Base-by-base conservation (phyloP, 2,888 invertebrate species). In the Adelognathus sp. region DNA sequence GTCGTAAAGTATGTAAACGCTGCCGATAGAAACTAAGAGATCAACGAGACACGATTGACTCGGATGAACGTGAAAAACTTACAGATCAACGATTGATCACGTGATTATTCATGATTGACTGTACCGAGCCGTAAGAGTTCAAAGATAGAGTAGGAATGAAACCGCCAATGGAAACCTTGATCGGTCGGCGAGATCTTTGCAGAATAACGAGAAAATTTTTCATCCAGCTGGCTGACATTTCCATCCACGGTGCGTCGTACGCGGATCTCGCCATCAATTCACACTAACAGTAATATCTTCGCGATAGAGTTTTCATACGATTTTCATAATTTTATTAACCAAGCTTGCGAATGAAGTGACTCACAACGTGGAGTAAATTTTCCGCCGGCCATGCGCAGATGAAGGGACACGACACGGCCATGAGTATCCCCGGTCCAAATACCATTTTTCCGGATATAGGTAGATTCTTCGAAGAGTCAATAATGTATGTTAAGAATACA, bases 321-420 rank as follows among this genome's bases (percentile, higher is more conserved):
- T n/a, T n/a, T n/a, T n/a, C n/a, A n/a, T n/a, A n/a, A n/a, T n/a
- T n/a, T n/a, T n/a, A n/a, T n/a, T n/a, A n/a, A n/a, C n/a, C n/a
- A n/a, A n/a, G n/a, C n/a, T n/a, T n/a, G n/a, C n/a, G n/a, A 24
- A 24, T 11, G 11, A 27, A 31, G 14, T 31, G 31, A 60, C 46
- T 16, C 16, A 60, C 33, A 3, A 31, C 31, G 31, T 31, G 6
- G 31, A 31, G 31, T 31, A 31, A 31, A 31, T 31, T 31, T 31
- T 83, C 83, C 0, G 83, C 76, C 9, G 83, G 82, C 83, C 82
- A 81, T 6, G 79, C 61, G 46, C 63, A 78, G 4, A 81, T 36
- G 11, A 77, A 80, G 14, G 82, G 80, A 52, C 79, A 74, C 64
- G 72, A 54, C 7, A 33, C 72, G n/a, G 75, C 74, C n/a, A 78